Evolutionary conservation across 2,888 invertebrate genomes (phyloP).

Genomic region (Tetramorium bicarinatum): DNA sequence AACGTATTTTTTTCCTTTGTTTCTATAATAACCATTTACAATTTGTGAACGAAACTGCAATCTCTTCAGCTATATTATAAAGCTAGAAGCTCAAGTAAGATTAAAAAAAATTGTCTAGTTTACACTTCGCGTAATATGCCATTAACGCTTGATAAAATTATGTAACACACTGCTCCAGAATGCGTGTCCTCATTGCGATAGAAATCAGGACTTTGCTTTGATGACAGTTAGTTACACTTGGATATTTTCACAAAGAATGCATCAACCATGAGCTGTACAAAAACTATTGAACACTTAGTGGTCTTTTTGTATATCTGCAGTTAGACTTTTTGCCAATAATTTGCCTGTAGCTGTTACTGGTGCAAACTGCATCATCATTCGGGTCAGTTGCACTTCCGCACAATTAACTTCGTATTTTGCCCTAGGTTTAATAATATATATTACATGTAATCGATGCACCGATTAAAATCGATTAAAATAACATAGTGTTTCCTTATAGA

Average conservation of each 20-base stretch:
- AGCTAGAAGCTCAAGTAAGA: not conserved
- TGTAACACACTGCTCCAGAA: not conserved
- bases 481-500: not conserved
- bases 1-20: not conserved
- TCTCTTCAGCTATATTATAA: not conserved
- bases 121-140: not conserved
- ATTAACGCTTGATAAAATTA: constrained; percentile 27
- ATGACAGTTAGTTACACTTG: constrained; percentile 22
- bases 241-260: constrained; percentile 31
- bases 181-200: not conserved
- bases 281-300: constrained; percentile 15
- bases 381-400: constrained; percentile 60
- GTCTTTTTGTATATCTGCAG: constrained; percentile 25
- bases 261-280: constrained; percentile 28
- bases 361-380: constrained; percentile 31
- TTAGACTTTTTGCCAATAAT: constrained; percentile 21
- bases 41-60: not conserved
- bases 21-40: constrained; percentile 13
- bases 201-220: not conserved
- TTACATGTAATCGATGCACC: constrained; percentile 12
- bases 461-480: not conserved
- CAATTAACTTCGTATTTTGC: constrained; percentile 65
- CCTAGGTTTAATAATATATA: constrained; percentile 43
- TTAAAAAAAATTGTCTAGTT: constrained; percentile 1
- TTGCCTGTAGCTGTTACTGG: constrained; percentile 6